A percentile compares a stretch with the other conserved stretches of the same genome.
These are phyloP conservation scores for Capitella teleta DNA, from an alignment of 1,140 invertebrate genomes.

Conservation along the genomic window DNA sequence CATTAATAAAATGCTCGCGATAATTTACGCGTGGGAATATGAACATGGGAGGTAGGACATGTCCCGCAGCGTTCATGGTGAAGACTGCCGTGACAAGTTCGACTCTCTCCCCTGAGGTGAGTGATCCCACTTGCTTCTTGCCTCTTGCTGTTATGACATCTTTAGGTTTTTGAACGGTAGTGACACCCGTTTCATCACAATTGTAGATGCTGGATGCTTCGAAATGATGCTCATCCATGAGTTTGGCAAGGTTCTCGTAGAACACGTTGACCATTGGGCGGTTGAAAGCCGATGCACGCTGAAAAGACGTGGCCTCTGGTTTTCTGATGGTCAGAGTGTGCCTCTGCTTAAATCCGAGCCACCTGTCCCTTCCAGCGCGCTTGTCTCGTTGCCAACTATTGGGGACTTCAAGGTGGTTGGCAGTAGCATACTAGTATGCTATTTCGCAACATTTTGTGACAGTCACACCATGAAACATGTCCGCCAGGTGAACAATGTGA, in stretches of 20 bases:
- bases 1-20: no score
- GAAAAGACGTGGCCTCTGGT: conserved; percentile 41
- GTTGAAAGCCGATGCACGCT: conserved; percentile 43
- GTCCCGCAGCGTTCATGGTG: conserved; percentile 20
- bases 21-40: no score
- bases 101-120: conserved; percentile 42
- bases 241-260: conserved; percentile 19
- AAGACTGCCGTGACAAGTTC: conserved; percentile 19
- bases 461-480: no score
- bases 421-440: no score
- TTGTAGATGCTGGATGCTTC: conserved; percentile 37
- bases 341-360: no score
- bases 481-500: no score
- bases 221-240: conserved; percentile 19
- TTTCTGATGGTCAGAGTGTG: conserved; percentile 37
- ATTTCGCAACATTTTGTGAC: no score
- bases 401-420: no score
- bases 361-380: no score
- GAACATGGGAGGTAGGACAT: conserved; percentile 23
- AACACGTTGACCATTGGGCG: conserved; percentile 27
- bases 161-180: conserved; percentile 38
- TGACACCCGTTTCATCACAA: conserved; percentile 44
- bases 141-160: conserved; percentile 40
- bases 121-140: conserved; percentile 35
- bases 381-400: no score